Percentiles rank a stretch among this genome's conserved stretches.
These are phyloP conservation scores for Pentamera pediparva DNA, from an alignment of 53 echinoderm and acorn worm genomes.

Conservation along the genomic window DNA sequence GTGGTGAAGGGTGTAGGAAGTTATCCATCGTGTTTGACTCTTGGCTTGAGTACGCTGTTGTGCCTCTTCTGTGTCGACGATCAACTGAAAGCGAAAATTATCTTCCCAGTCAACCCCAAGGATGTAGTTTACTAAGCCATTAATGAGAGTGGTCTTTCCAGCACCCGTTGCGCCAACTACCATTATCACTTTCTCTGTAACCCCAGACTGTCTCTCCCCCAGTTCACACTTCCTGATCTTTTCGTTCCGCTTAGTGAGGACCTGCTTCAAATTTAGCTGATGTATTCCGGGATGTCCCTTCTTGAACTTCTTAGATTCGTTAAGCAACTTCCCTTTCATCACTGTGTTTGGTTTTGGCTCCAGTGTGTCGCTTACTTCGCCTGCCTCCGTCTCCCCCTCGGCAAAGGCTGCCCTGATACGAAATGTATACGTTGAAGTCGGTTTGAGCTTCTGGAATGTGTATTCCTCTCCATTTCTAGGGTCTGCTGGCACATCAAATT, in stretches of 20 bases:
- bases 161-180: conserved; percentile 59
- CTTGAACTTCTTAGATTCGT: background rate
- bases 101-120: conserved; percentile 53
- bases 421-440: background rate
- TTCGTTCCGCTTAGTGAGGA: background rate
- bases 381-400: background rate
- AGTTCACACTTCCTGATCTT: conserved; percentile 26
- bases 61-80: conserved; percentile 28
- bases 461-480: background rate
- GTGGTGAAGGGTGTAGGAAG: conserved; percentile 48
- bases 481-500: too few relatives aligned
- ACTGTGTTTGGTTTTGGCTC: background rate
- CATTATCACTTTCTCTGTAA: conserved; percentile 41
- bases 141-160: conserved; percentile 58
- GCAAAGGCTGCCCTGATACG: background rate
- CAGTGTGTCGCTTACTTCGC: background rate
- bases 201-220: background rate
- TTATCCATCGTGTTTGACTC: conserved; percentile 44
- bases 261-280: background rate
- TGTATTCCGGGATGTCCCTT: conserved; percentile 31
- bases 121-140: conserved; percentile 54
- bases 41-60: conserved; percentile 29
- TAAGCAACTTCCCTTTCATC: background rate
- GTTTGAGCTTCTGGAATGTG: conserved; percentile 20
- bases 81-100: conserved; percentile 47